phyloP scores from a whole-genome alignment of 35 echinoderm and acorn worm species.

The Patiria miniata region DNA sequence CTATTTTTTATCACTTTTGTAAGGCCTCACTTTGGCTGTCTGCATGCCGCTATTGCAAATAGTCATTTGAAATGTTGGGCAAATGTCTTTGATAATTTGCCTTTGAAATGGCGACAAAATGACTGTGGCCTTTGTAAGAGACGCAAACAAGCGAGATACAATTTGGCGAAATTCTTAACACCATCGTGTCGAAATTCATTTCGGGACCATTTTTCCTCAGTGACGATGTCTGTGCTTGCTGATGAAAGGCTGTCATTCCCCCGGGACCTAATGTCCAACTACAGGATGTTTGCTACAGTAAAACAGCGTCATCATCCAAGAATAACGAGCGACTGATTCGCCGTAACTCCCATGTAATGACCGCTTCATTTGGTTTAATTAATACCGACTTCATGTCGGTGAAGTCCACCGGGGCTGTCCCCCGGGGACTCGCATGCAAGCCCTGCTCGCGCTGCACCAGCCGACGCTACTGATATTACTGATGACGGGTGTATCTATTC shows the following conservation, averaged over 20 bases:
- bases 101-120: too few species aligned
- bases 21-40: too few species aligned
- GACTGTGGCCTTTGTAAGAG: background rate
- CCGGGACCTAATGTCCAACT: background rate
- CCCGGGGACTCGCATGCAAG: background rate
- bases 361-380: constrained; percentile 23
- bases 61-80: too few species aligned
- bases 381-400: constrained; percentile 8
- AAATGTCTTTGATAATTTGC: too few species aligned
- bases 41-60: too few species aligned
- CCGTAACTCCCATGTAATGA: constrained; percentile 25
- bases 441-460: background rate
- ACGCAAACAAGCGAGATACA: background rate
- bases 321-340: constrained; percentile 5
- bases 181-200: constrained; percentile 23
- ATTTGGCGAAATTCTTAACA: background rate
- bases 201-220: background rate
- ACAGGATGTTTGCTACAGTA: constrained; percentile 8
- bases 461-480: background rate
- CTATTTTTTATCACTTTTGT: too few species aligned
- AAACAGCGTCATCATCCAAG: constrained; percentile 7
- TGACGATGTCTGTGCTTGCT: background rate
- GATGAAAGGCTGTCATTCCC: background rate
- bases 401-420: background rate
- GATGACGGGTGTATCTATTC: background rate